These are phyloP conservation scores for Dipodomys stephensi DNA, from an alignment of 2,113 vertebrate species.

Conservation along the genomic window DNA sequence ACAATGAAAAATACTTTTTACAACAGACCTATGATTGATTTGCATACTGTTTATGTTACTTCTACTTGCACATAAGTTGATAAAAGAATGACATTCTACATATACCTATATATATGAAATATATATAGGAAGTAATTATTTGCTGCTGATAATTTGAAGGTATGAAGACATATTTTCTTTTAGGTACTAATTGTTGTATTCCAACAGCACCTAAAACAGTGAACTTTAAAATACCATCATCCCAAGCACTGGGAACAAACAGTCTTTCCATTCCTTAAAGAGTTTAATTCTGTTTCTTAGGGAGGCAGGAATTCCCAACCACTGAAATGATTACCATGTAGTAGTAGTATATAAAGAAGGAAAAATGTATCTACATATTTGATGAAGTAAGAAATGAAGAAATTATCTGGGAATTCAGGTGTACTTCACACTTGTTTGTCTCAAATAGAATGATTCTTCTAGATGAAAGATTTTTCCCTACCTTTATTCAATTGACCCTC, in stretches of 20 bases:
- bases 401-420: neutral
- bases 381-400: neutral
- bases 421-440: neutral
- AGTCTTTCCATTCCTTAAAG: neutral
- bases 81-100: neutral
- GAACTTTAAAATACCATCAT: neutral
- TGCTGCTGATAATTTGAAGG: neutral
- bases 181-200: neutral
- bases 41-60: neutral
- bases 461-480: neutral
- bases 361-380: neutral
- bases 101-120: too few species aligned
- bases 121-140: neutral
- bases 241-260: neutral
- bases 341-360: neutral
- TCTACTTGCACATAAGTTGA: neutral
- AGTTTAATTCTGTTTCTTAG: neutral
- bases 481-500: neutral
- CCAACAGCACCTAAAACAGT: neutral
- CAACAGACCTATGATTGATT: too few species aligned
- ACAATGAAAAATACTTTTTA: neutral
- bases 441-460: conserved; percentile 18
- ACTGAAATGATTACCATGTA: neutral
- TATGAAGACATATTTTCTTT: neutral
- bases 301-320: neutral